Conservation (phyloP, 2,888 invertebrate species). For the Congeria kusceri region DNA sequence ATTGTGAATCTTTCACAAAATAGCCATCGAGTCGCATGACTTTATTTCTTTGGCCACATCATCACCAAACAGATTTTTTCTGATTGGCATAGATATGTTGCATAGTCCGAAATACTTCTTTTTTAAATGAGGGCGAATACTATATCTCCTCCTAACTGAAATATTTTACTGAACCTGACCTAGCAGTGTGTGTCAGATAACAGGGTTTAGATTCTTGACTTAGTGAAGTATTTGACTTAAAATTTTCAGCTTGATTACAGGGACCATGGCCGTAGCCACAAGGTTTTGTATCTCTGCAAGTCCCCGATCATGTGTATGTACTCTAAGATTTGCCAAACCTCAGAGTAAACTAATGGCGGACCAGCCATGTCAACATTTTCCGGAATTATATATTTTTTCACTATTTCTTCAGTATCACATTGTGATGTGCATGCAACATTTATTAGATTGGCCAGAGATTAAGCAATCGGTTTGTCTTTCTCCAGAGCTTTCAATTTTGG, state of each 20-base stretch:
- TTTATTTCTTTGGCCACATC: constrained; percentile 24
- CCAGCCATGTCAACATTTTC: constrained; percentile 26
- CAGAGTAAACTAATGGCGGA: constrained; percentile 20
- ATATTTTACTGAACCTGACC: constrained; percentile 34
- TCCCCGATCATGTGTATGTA: constrained; percentile 5
- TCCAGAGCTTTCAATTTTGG: constrained; percentile 5
- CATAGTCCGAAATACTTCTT: constrained; percentile 23
- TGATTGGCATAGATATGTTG: constrained; percentile 16
- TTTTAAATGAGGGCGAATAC: constrained; percentile 13
- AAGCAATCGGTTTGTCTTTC: too few species aligned
- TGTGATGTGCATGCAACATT: constrained; percentile 18
- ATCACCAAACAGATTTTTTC: constrained; percentile 3
- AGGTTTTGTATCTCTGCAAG: constrained; percentile 14
- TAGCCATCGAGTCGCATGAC: constrained; percentile 10
- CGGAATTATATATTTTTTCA: constrained; percentile 18
- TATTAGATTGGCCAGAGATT: constrained; percentile 12
- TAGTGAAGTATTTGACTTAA: constrained; percentile 7
- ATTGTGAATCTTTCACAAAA: too few species aligned
- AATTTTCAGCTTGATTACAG: constrained; percentile 22
- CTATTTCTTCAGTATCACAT: neutral
- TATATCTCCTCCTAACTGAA: constrained; percentile 12
- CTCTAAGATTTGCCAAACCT: constrained; percentile 24
- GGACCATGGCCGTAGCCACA: constrained; percentile 20
- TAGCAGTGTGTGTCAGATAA: constrained; percentile 21
- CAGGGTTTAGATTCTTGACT: neutral